Conservation (phyloP, 2,113 vertebrate species). For the Meleagris gallopavo region DNA sequence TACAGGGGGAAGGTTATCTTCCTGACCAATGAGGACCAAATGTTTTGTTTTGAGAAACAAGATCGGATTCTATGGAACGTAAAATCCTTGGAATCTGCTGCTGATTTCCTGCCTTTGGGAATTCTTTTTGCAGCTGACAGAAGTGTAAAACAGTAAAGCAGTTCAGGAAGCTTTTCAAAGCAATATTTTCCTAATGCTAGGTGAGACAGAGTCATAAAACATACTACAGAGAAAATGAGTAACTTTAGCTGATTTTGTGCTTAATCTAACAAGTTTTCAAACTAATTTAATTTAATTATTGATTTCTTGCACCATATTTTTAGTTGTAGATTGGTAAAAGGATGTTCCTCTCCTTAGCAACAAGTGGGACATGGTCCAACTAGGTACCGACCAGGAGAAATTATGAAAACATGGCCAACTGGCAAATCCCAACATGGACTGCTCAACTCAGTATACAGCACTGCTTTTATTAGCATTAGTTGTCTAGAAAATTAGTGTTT, state of each 20-base stretch:
- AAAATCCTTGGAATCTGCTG: constrained; percentile 63
- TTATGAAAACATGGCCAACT: not conserved
- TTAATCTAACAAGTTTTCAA: constrained; percentile 1
- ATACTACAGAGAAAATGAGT: not conserved
- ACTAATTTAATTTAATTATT: not conserved
- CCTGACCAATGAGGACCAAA: constrained; percentile 39
- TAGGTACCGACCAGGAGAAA: not conserved
- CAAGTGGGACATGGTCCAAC: not conserved
- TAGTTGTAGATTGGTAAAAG: not conserved
- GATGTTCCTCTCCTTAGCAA: not conserved
- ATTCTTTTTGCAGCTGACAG: constrained; percentile 38
- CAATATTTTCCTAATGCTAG: not conserved
- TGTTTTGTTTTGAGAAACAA: constrained; percentile 42
- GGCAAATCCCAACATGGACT: not conserved
- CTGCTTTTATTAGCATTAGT: not conserved
- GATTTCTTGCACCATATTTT: not conserved
- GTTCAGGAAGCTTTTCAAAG: not conserved
- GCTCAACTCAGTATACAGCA: not conserved
- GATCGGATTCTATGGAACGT: constrained; percentile 44
- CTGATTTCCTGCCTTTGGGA: constrained; percentile 33
- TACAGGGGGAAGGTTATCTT: constrained; percentile 58
- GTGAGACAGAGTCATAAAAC: not conserved
- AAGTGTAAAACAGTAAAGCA: not conserved
- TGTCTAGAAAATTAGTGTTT: not conserved
- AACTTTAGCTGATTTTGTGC: not conserved